These are phyloP conservation scores for Agelaius tricolor DNA, from an alignment of 2,113 vertebrate genomes.

Conservation along the genomic window DNA sequence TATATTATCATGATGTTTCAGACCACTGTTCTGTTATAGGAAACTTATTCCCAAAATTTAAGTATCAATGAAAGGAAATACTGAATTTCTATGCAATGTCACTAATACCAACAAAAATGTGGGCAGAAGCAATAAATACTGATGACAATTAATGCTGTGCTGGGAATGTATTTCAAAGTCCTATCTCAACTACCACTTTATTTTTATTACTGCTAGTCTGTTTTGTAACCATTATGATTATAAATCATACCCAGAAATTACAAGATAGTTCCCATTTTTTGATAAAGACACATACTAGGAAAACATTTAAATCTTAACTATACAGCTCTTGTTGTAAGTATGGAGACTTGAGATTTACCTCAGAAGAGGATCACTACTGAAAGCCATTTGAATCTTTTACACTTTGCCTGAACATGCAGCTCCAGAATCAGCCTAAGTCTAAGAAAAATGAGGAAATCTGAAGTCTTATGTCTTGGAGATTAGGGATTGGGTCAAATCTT, in stretches of 20 bases:
- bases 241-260: not conserved
- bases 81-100: not conserved
- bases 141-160: not conserved
- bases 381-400: not conserved
- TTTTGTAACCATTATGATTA: not conserved
- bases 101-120: not conserved
- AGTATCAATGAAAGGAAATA: not conserved
- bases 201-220: not conserved
- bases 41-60: not conserved
- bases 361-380: not conserved
- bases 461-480: not conserved
- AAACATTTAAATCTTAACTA: not conserved
- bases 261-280: not conserved
- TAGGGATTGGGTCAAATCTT: not conserved
- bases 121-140: not conserved
- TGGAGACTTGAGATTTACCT: not conserved
- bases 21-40: not conserved
- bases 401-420: not conserved
- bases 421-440: not conserved
- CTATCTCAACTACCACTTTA: not conserved
- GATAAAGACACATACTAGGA: not conserved
- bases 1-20: not conserved
- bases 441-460: not conserved
- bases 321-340: not conserved
- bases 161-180: not conserved